Conservation (phyloP, 1,140 invertebrate genomes). For the Lepidurus packardi region DNA sequence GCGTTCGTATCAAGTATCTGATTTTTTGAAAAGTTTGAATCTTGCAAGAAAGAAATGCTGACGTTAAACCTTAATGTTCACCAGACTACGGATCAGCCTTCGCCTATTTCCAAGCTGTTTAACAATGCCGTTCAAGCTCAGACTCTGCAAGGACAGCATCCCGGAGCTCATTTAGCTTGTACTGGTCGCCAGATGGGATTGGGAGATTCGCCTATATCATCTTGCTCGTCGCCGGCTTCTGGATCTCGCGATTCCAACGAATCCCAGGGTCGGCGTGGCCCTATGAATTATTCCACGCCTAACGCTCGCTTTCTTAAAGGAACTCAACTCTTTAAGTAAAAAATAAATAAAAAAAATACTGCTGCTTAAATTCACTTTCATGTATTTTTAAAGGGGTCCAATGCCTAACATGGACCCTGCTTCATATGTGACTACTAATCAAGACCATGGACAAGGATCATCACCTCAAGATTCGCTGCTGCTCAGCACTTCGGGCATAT, state of each 20-base stretch:
- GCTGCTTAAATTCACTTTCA: not conserved
- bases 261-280: not conserved
- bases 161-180: not conserved
- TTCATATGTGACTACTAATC: not conserved
- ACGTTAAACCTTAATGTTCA: not conserved
- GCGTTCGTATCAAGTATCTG: not conserved
- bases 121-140: constrained; percentile 15
- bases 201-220: constrained; percentile 24
- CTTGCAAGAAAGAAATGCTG: not conserved
- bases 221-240: constrained; percentile 10
- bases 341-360: not conserved
- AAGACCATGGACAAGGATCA: constrained; percentile 10
- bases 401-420: not conserved
- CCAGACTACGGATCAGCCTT: constrained; percentile 24
- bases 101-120: constrained; percentile 1
- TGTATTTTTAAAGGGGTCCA: constrained; percentile 21
- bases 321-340: constrained; percentile 26
- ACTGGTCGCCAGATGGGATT: not conserved
- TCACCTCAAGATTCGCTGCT: constrained; percentile 25
- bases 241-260: constrained; percentile 23
- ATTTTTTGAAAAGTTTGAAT: too few relatives aligned
- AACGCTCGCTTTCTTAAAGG: not conserved
- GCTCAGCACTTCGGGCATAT: constrained; percentile 25
- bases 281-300: constrained; percentile 7
- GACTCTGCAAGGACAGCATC: not conserved